Evolutionary conservation across 2,888 invertebrate genomes (phyloP).

Genomic region (Aleiodes alternator): DNA sequence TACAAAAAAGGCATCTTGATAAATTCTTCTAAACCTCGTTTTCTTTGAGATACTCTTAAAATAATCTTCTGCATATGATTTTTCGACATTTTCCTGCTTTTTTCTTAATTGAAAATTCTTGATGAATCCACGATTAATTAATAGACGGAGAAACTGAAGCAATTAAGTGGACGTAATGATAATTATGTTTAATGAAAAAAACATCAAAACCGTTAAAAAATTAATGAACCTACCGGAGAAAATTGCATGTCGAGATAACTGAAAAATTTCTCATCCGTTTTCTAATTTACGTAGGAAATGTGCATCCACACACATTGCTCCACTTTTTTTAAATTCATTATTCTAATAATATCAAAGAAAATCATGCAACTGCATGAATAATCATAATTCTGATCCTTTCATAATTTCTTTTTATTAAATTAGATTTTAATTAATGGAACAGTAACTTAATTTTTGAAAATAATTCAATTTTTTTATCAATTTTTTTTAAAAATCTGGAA

Average conservation of each 20-base stretch:
- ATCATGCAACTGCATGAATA: background rate
- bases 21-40: too few species aligned
- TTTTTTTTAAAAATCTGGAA: background rate
- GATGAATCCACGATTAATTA: too few species aligned
- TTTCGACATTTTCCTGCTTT: too few species aligned
- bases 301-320: slow-evolving; percentile 31
- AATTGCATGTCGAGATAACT: slow-evolving; percentile 54
- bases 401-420: slow-evolving; percentile 5
- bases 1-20: too few species aligned
- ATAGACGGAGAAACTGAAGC: too few species aligned
- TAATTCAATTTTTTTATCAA: background rate
- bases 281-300: slow-evolving; percentile 50
- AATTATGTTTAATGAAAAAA: slow-evolving; percentile 8
- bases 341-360: background rate
- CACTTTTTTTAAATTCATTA: slow-evolving; percentile 22
- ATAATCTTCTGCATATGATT: too few species aligned
- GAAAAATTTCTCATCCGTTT: slow-evolving; percentile 55
- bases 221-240: slow-evolving; percentile 52
- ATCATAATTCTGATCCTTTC: background rate
- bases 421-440: background rate
- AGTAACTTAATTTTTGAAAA: background rate
- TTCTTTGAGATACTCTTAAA: too few species aligned
- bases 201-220: slow-evolving; percentile 52
- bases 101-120: too few species aligned
- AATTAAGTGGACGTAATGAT: too few species aligned